Evolutionary conservation across 2,888 invertebrate species (phyloP).

Genomic region (Lacanobia oleracea): DNA sequence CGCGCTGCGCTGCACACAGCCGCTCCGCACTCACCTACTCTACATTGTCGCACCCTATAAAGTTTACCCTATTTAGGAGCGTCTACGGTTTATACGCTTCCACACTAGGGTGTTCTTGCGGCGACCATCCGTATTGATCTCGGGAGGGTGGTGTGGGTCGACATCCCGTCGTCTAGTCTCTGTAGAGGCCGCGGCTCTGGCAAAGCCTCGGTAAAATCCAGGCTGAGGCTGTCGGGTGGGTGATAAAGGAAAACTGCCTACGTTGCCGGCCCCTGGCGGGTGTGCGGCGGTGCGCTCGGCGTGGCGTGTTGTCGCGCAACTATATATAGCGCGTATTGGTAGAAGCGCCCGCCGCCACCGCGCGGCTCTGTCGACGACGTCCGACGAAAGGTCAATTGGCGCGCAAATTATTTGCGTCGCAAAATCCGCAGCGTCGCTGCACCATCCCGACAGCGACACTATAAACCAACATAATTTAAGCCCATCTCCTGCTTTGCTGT

Average conservation of each 20-base stretch:
- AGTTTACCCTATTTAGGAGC: slow-evolving; percentile 70
- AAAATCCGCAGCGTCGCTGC: slow-evolving; percentile 85
- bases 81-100: slow-evolving; percentile 74
- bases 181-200: slow-evolving; percentile 81
- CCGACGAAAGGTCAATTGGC: slow-evolving; percentile 91
- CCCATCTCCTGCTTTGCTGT: slow-evolving; percentile 59
- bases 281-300: slow-evolving; percentile 81
- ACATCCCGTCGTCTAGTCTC: slow-evolving; percentile 86
- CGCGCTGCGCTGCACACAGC: slow-evolving; percentile 23
- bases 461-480: slow-evolving; percentile 66
- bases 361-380: slow-evolving; percentile 81
- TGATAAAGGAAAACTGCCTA: slow-evolving; percentile 89
- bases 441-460: slow-evolving; percentile 75
- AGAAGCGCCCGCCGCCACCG: slow-evolving; percentile 80
- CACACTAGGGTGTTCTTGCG: slow-evolving; percentile 83
- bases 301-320: slow-evolving; percentile 86
- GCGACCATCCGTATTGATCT: slow-evolving; percentile 89
- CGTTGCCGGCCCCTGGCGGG: slow-evolving; percentile 88
- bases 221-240: slow-evolving; percentile 88
- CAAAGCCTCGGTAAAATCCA: slow-evolving; percentile 87
- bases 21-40: slow-evolving; percentile 35
- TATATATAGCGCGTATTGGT: slow-evolving; percentile 89
- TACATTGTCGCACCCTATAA: slow-evolving; percentile 68
- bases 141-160: slow-evolving; percentile 88
- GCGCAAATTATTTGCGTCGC: slow-evolving; percentile 91